phyloP scores from a whole-genome alignment of 2,888 invertebrate species.

The Sisyra terminalis region DNA sequence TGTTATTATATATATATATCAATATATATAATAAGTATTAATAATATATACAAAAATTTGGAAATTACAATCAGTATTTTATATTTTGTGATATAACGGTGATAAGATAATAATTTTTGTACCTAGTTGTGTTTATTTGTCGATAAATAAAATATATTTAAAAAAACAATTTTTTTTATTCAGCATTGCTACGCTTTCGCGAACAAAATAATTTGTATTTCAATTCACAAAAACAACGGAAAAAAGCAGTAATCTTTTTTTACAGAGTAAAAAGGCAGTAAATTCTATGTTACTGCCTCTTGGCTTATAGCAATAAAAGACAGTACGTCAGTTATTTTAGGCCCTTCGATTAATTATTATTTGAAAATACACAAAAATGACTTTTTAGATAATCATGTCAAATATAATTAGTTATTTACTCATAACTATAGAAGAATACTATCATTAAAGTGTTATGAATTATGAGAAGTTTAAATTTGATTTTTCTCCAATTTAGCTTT shows the following conservation, averaged over 20 bases:
- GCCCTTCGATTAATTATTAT: background rate
- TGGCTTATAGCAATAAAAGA: background rate
- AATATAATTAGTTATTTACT: no score
- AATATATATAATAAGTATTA: background rate
- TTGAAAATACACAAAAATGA: no score
- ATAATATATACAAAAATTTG: background rate
- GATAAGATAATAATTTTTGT: background rate
- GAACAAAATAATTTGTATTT: no score
- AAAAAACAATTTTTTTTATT: background rate
- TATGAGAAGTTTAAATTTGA: no score
- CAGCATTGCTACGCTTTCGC: background rate
- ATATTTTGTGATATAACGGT: background rate
- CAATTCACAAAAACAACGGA: background rate
- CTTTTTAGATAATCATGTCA: no score
- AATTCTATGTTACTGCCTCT: slow-evolving; percentile 1
- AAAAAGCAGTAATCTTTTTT: slow-evolving; percentile 1
- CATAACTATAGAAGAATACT: no score
- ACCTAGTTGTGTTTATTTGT: background rate
- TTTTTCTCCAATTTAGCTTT: no score
- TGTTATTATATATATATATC: no score
- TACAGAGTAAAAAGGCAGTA: slow-evolving; percentile 3
- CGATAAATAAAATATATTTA: background rate
- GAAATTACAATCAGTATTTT: background rate
- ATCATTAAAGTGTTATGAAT: no score
- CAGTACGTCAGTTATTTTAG: background rate